Percentiles rank a stretch among this genome's conserved stretches.
These are phyloP conservation scores for Phortica magna DNA, from an alignment of 2,888 invertebrate genomes.

Conservation along the genomic window DNA sequence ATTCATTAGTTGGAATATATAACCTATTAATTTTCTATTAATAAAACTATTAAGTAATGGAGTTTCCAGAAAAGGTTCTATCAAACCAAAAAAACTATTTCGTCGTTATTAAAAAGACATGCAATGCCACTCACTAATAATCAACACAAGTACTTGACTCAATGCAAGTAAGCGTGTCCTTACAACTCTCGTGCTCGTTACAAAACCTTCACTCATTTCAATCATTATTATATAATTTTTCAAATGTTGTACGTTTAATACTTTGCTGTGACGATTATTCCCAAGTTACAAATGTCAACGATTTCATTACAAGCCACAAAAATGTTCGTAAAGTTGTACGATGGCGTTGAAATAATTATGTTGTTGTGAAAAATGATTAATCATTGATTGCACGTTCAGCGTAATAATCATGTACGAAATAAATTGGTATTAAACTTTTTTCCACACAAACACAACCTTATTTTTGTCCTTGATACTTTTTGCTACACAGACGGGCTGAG, in stretches of 20 bases:
- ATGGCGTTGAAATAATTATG: conserved; percentile 61
- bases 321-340: conserved; percentile 34
- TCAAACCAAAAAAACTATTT: no score
- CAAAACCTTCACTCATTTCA: neutral
- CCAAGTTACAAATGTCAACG: conserved; percentile 50
- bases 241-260: conserved; percentile 27
- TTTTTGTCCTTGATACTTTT: neutral
- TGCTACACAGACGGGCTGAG: conserved; percentile 15
- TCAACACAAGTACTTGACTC: no score
- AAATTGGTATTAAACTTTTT: conserved; percentile 59
- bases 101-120: no score
- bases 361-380: conserved; percentile 60
- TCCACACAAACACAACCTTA: conserved; percentile 35
- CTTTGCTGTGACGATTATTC: conserved; percentile 59
- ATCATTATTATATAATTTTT: conserved; percentile 28
- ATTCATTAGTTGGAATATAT: no score
- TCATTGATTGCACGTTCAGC: conserved; percentile 53
- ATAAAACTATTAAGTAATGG: no score
- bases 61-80: no score
- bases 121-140: no score
- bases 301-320: conserved; percentile 47
- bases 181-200: no score
- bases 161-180: no score
- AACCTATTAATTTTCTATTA: no score
- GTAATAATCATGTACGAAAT: conserved; percentile 41